Base-by-base conservation (phyloP, 2,797 vertebrate genomes). In the Sebastes miniatus region DNA sequence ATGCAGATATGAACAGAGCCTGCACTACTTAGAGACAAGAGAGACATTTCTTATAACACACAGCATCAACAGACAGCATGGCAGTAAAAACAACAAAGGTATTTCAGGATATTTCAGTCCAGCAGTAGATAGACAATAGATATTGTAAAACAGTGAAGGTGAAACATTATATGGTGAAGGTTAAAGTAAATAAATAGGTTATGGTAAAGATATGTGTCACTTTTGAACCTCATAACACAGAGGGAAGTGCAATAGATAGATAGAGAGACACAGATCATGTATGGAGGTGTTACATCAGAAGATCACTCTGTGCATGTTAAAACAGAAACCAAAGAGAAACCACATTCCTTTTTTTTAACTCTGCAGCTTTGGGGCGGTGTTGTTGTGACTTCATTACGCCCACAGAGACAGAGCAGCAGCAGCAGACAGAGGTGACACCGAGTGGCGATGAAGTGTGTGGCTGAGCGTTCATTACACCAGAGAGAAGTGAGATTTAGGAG, bases 231-330 rank as follows among this genome's bases (percentile, higher is more conserved):
- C 7, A 36, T 65, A 2, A 64, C 63, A 8, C 69, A 73, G 4
- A 61, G 4, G 1, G 3, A 2, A 9, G 10, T 11, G 18, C 18
- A 8, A 27, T 14, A 27, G 56, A 4, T 47, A 1, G 5, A 43
- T 43, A 56, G 5, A 2, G 18, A 47, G 24, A 54, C 8, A 25
- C 9, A 54, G 24, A n/a, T 14, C 22, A 43, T 14, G 3, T 34
- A 14, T 16, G 54, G 5, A 3, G 24, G 29, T 3, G 59, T 47
- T 8, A 11, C 22, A 5, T 65, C 32, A 65, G 3, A 14, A 2
- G 18, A 16, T 29, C 27, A 20, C 32, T 0, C 20, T 13, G 4
- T 69, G 69, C 86, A 69, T 81, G 80, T 80, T 71, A 6, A 82
- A 81, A 50, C 73, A 71, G 8, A 68, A 77, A 74, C 43, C 11